Conservation (phyloP, 2,113 vertebrate genomes). For the Syngnathus typhle region DNA sequence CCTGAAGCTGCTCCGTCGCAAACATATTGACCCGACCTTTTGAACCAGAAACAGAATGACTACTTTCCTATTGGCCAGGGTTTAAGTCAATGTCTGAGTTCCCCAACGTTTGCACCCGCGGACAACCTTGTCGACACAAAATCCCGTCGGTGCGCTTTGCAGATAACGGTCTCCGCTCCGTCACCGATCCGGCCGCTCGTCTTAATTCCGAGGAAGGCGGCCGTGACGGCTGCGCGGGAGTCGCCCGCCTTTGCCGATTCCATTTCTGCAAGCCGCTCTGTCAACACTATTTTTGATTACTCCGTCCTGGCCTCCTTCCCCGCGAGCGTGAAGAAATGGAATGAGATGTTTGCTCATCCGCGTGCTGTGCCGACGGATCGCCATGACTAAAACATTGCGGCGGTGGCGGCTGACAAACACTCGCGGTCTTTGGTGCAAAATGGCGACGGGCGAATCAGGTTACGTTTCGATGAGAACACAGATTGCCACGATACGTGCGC, state of each 20-base stretch:
- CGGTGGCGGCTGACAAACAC: conserved; percentile 36
- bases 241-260: conserved; percentile 33
- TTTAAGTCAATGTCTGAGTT: neutral
- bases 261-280: conserved; percentile 26
- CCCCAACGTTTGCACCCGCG: conserved; percentile 16
- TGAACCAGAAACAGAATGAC: too few species aligned
- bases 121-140: conserved; percentile 17
- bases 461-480: conserved; percentile 8
- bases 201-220: conserved; percentile 30
- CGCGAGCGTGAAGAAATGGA: conserved; percentile 24
- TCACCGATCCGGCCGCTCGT: conserved; percentile 22
- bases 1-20: neutral
- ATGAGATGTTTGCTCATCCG: conserved; percentile 37
- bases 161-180: conserved; percentile 25
- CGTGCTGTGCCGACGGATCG: conserved; percentile 14
- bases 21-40: too few species aligned
- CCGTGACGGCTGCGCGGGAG: conserved; percentile 36
- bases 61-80: too few species aligned
- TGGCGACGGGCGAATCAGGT: neutral
- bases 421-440: conserved; percentile 17
- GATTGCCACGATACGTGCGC: neutral
- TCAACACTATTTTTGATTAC: conserved; percentile 26
- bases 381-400: conserved; percentile 24
- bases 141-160: conserved; percentile 30
- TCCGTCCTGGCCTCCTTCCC: neutral